Percentiles rank a stretch among this genome's conserved stretches.
Conservation (phyloP, 2,113 vertebrate species). For the Pluvialis apricaria region DNA sequence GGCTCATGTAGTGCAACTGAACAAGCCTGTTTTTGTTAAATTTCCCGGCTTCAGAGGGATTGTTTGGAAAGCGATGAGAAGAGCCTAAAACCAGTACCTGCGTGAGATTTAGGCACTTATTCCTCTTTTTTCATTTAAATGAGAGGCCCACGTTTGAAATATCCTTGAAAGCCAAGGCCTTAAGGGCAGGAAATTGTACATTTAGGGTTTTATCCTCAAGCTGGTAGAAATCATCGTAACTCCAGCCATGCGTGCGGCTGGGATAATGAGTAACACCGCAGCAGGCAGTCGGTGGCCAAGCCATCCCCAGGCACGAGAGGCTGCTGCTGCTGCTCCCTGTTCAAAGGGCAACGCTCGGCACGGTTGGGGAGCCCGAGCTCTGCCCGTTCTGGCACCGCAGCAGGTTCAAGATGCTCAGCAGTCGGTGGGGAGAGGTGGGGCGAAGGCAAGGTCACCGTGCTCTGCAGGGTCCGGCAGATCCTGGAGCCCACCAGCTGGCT, state of each 20-base stretch:
- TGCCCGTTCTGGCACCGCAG: accelerated
- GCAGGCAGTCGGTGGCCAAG: not conserved
- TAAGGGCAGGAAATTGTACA: slow-evolving; percentile 35
- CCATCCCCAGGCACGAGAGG: not conserved
- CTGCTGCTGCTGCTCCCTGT: not conserved
- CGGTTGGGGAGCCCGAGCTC: not conserved
- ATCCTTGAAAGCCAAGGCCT: not conserved
- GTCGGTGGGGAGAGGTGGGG: accelerated
- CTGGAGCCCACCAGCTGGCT: accelerated
- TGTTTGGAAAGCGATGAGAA: not conserved
- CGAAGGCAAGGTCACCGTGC: not conserved
- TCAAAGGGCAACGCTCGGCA: not conserved
- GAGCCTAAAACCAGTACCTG: not conserved
- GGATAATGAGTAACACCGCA: not conserved
- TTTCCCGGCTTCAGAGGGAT: not conserved
- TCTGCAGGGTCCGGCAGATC: accelerated
- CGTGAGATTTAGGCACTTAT: not conserved
- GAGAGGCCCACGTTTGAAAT: not conserved
- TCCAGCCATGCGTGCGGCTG: not conserved
- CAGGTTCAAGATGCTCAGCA: accelerated
- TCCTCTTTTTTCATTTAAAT: not conserved
- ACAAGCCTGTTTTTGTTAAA: not conserved
- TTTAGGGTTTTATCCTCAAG: slow-evolving; percentile 26
- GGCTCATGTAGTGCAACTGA: not conserved
- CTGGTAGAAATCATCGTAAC: slow-evolving; percentile 12